Evolutionary conservation across 2,797 vertebrate species (phyloP).

Genomic region (Glossophaga mutica): DNA sequence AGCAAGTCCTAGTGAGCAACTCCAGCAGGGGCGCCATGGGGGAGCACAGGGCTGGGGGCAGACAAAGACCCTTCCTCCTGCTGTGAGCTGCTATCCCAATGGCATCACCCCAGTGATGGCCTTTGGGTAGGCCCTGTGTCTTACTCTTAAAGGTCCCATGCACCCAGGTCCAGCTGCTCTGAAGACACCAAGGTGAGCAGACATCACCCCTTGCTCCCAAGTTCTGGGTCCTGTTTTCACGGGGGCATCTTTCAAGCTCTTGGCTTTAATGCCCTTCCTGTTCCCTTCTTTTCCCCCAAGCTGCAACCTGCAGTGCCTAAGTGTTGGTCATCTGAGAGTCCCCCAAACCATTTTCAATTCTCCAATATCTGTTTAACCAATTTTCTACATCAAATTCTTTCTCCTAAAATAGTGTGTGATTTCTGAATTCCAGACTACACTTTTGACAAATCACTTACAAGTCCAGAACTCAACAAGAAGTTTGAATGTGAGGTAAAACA

Average conservation of each 20-base stretch:
- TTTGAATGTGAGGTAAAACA: neutral
- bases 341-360: neutral
- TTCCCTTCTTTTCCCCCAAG: neutral
- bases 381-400: neutral
- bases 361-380: too few relatives aligned
- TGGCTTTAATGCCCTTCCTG: neutral
- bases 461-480: neutral
- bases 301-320: rapidly evolving
- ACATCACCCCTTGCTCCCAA: rapidly evolving
- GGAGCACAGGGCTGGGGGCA: rapidly evolving
- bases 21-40: rapidly evolving
- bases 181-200: rapidly evolving
- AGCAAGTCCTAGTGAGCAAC: rapidly evolving
- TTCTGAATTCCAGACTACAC: neutral
- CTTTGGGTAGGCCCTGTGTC: rapidly evolving
- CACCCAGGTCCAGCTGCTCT: rapidly evolving
- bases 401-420: neutral
- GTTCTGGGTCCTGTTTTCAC: rapidly evolving
- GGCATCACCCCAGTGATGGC: rapidly evolving
- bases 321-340: too few relatives aligned
- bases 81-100: rapidly evolving
- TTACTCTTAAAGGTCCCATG: neutral
- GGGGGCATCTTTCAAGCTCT: rapidly evolving
- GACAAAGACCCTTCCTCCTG: rapidly evolving
- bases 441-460: neutral